Evolutionary conservation across 2,888 invertebrate genomes (phyloP).

Genomic region (Cryptus viduatorius): DNA sequence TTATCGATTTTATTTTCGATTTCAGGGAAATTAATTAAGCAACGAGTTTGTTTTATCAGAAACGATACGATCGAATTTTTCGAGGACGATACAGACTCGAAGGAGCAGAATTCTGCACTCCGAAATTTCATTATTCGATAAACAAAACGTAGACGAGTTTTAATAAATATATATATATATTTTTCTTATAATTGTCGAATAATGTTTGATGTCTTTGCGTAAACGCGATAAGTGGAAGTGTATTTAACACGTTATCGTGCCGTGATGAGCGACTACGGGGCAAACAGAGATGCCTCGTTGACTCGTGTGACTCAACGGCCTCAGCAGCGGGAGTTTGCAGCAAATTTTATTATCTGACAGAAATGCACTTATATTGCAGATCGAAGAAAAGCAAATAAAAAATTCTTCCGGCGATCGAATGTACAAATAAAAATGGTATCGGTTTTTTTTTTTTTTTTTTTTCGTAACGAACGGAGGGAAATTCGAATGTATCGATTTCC

Average conservation of each 20-base stretch:
- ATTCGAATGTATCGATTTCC: background rate
- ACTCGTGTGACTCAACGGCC: constrained; percentile 32
- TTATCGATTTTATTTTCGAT: too few relatives aligned
- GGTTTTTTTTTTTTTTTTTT: background rate
- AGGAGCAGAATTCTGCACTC: background rate
- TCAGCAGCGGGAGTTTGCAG: background rate
- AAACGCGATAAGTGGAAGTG: constrained; percentile 13
- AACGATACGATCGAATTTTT: background rate
- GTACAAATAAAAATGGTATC: background rate
- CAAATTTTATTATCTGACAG: background rate
- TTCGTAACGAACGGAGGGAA: background rate
- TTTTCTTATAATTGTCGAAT: background rate
- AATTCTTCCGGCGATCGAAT: background rate
- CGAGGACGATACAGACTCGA: background rate
- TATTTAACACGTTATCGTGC: constrained; percentile 16
- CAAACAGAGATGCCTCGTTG: constrained; percentile 30
- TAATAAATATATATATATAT: background rate
- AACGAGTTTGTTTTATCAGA: background rate
- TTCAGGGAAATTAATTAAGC: background rate
- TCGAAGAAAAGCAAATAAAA: background rate
- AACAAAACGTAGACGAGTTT: background rate
- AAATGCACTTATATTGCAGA: background rate
- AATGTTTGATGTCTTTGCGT: background rate
- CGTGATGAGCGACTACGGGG: constrained; percentile 9
- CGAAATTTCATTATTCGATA: background rate